Evolutionary conservation across 2,113 vertebrate species (phyloP).

Genomic region (Zootoca vivipara): DNA sequence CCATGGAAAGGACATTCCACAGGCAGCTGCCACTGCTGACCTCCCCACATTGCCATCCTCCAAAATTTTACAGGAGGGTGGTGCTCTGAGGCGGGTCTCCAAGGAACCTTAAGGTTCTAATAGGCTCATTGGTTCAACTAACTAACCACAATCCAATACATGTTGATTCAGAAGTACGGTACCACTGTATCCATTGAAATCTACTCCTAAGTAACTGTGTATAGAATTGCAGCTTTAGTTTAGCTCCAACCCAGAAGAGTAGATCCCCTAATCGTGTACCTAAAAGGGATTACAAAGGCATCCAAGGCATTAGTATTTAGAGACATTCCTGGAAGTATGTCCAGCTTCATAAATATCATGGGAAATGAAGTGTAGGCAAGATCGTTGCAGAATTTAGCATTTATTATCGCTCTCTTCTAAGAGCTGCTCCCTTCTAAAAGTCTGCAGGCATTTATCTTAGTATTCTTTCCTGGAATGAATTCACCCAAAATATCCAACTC

Average conservation of each 20-base stretch:
- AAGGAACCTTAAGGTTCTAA: no score
- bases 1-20: no score
- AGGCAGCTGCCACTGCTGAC: no score
- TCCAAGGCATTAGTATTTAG: neutral
- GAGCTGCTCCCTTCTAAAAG: constrained; percentile 5
- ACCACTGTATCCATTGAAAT: neutral
- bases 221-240: neutral
- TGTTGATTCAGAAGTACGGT: no score
- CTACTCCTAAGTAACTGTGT: neutral
- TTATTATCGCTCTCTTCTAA: neutral
- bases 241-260: neutral
- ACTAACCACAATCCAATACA: no score
- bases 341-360: neutral
- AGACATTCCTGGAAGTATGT: neutral
- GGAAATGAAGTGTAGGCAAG: neutral
- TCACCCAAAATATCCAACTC: constrained; percentile 25
- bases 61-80: no score
- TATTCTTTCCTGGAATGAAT: neutral
- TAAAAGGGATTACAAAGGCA: neutral
- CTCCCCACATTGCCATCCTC: no score
- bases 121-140: no score
- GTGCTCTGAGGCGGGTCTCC: no score
- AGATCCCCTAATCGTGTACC: neutral
- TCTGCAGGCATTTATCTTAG: constrained; percentile 2
- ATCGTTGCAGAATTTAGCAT: neutral